Evolutionary conservation across 2,113 vertebrate genomes (phyloP).

Genomic region (Trochalopteron elliotii): DNA sequence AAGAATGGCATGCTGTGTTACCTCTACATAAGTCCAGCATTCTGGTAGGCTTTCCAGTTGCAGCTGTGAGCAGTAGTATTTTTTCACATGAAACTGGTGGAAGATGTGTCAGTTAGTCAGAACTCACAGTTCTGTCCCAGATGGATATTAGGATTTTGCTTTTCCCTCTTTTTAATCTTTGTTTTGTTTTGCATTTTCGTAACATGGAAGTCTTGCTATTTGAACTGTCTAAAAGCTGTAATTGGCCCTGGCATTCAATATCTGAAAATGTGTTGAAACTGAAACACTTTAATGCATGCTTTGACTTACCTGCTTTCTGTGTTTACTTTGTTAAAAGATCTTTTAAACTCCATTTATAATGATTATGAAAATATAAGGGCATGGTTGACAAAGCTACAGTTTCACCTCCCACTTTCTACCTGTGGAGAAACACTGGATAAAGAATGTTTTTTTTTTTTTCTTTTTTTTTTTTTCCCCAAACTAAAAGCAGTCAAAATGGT

Average conservation of each 20-base stretch:
- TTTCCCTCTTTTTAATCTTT: neutral
- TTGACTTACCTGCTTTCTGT: neutral
- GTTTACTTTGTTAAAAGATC: neutral
- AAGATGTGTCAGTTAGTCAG: neutral
- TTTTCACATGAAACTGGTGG: neutral
- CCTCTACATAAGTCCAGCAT: neutral
- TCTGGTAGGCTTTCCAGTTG: neutral
- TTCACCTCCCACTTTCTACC: neutral
- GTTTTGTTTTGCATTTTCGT: neutral
- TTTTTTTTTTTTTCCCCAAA: neutral
- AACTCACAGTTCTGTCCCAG: neutral
- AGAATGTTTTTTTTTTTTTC: neutral
- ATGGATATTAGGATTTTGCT: neutral
- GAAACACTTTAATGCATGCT: neutral
- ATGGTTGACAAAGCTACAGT: neutral
- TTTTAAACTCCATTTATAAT: neutral
- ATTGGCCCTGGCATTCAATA: neutral
- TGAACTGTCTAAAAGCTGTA: neutral
- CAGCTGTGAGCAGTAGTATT: neutral
- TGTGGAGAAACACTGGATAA: neutral
- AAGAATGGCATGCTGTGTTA: neutral
- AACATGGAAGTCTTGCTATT: neutral
- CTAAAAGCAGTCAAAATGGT: neutral
- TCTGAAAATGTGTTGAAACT: neutral
- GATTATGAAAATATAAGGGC: neutral